A percentile compares a stretch with the other conserved stretches of the same genome.
These are phyloP conservation scores for Microdon myrmicae DNA, from an alignment of 2,888 invertebrate species.

Conservation along the genomic window DNA sequence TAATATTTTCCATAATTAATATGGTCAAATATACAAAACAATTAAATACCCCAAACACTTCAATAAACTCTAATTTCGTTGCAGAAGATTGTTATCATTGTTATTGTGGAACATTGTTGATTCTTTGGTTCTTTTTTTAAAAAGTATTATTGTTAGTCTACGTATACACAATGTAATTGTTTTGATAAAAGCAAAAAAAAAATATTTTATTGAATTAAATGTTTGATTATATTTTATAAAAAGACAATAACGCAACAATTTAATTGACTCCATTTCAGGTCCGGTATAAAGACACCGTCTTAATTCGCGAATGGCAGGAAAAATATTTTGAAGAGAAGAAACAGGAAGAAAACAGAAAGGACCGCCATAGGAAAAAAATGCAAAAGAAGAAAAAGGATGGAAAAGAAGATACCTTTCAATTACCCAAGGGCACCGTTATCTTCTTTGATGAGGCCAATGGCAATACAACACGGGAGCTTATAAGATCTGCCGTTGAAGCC, in stretches of 20 bases:
- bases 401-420: slow-evolving; percentile 60
- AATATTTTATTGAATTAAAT: no score
- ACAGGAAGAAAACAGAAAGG: slow-evolving; percentile 71
- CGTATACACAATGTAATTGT: no score
- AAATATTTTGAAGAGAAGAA: slow-evolving; percentile 76
- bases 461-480: slow-evolving; percentile 75
- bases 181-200: no score
- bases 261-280: slow-evolving; percentile 60
- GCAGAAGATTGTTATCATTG: no score
- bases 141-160: no score
- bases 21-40: no score
- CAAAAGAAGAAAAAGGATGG: slow-evolving; percentile 59
- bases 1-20: no score
- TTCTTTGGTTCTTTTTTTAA: no score
- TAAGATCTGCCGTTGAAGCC: slow-evolving; percentile 74
- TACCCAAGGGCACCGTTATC: slow-evolving; percentile 80
- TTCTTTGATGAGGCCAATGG: slow-evolving; percentile 73
- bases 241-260: background rate
- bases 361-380: slow-evolving; percentile 70
- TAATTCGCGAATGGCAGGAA: slow-evolving; percentile 77
- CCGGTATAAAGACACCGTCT: slow-evolving; percentile 74
- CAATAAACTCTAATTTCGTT: no score
- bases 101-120: no score
- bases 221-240: no score
- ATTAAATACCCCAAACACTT: no score